phyloP scores from a whole-genome alignment of 2,888 invertebrate species.

The Pseudococcus longispinus region DNA sequence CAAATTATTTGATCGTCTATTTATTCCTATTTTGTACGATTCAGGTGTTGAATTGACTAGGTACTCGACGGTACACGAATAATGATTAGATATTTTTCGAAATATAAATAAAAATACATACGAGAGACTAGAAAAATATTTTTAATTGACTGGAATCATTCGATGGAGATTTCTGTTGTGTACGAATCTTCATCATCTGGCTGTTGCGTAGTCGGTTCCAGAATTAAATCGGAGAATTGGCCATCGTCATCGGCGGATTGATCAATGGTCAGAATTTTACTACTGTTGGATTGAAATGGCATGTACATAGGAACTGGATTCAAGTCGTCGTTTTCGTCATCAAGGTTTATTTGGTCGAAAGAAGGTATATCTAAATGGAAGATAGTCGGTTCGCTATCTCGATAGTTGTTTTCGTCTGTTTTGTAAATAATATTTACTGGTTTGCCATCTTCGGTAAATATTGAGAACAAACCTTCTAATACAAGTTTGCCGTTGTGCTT shows the following conservation, averaged over 20 bases:
- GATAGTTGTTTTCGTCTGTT: conserved; percentile 32
- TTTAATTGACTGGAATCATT: background rate
- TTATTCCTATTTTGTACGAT: too few relatives aligned
- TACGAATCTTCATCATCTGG: background rate
- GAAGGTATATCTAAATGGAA: background rate
- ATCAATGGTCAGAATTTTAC: background rate
- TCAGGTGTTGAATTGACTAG: too few relatives aligned
- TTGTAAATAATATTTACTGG: conserved; percentile 47
- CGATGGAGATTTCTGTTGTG: background rate
- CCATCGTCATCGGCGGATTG: background rate
- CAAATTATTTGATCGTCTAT: too few relatives aligned
- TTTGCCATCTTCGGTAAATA: conserved; percentile 49
- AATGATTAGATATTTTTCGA: too few relatives aligned
- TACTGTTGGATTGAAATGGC: background rate
- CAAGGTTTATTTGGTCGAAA: background rate
- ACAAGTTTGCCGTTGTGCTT: conserved; percentile 39
- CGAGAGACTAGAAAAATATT: background rate
- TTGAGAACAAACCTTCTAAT: conserved; percentile 44
- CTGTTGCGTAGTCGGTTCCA: background rate
- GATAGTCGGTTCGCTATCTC: background rate
- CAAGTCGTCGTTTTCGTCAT: background rate
- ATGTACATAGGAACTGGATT: background rate
- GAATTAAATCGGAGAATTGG: background rate
- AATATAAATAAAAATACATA: too few relatives aligned
- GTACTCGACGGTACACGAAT: too few relatives aligned